Base-by-base conservation (phyloP, 2,888 invertebrate genomes). In the Phengaris arion region DNA sequence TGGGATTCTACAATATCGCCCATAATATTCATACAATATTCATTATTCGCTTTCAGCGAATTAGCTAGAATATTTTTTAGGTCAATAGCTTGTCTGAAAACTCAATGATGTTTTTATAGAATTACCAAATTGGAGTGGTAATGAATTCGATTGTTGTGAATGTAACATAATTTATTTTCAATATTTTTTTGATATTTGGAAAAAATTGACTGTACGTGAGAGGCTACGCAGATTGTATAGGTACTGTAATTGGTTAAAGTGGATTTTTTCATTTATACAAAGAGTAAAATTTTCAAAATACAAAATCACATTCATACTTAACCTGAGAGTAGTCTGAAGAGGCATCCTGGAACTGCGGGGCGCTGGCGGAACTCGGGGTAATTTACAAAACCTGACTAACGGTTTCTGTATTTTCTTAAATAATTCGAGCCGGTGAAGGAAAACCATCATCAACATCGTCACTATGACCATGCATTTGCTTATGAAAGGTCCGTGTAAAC, bases 341-440 rank as follows among this genome's bases (percentile, higher is more conserved):
- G 15, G 15, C 15, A 59, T 59, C 59, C 59, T 22, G 59, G 22
- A 22, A 59, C 0, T 9, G 59, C 22, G 59, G 2, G 22, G 22
- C 15, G 59, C 59, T 59, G 22, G 15, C 59, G 59, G 59, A 59
- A 59, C 59, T 59, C 59, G 10, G 59, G 15, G 59, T 15, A 59
- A 22, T 59, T 59, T 59, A 59, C 59, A 59, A 59, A 22, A 22
- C 59, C 9, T 59, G 59, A 59, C 59, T 59, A 59, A 59, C 15
- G 59, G 59, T 10, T 59, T 10, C 22, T 9, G 22, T 59, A 15
- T 59, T 22, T 59, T 22, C 59, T 22, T 22, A 15, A 22, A 15
- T 9, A 59, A 15, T 59, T 59, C 59, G 59, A 10, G 59, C 4
- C 22, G 22, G 9, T 22, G 15, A 59, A 59, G 22, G 22, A 59